Percentiles rank a stretch among this genome's conserved stretches.
These are phyloP conservation scores for Abscondita cerata DNA, from an alignment of 2,888 invertebrate genomes.

Conservation along the genomic window DNA sequence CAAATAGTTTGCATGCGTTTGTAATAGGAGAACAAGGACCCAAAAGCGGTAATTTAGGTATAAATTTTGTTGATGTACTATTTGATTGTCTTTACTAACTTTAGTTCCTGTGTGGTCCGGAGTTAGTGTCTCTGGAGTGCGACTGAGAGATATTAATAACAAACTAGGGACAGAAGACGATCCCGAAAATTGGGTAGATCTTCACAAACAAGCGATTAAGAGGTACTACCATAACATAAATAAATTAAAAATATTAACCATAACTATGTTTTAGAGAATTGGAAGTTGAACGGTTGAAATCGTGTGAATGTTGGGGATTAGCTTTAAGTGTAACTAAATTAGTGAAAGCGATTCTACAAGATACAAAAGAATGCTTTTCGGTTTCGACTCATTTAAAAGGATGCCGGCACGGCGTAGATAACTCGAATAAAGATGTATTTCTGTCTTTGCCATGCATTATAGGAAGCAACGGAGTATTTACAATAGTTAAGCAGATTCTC, in stretches of 20 bases:
- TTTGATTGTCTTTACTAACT: no score
- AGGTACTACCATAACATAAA: constrained; percentile 36
- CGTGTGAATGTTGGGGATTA: constrained; percentile 89
- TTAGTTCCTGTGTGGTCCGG: constrained; percentile 69
- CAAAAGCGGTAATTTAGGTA: constrained; percentile 60
- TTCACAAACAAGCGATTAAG: constrained; percentile 76
- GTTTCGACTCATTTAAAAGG: constrained; percentile 81
- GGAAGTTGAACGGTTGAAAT: constrained; percentile 82
- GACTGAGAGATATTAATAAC: constrained; percentile 64
- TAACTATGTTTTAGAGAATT: constrained; percentile 68
- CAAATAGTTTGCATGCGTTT: constrained; percentile 65
- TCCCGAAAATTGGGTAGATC: constrained; percentile 76
- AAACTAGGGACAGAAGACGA: constrained; percentile 63
- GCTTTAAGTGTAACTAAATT: constrained; percentile 77
- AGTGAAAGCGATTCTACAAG: constrained; percentile 71
- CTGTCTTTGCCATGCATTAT: constrained; percentile 65
- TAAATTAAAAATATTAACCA: constrained; percentile 10
- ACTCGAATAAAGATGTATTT: constrained; percentile 62
- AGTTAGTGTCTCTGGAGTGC: constrained; percentile 68
- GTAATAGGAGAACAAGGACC: constrained; percentile 75
- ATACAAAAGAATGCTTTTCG: constrained; percentile 75
- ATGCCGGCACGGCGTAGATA: constrained; percentile 62
- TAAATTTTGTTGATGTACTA: no score
- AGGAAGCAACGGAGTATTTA: constrained; percentile 58
- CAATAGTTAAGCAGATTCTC: constrained; percentile 60